phyloP scores from a whole-genome alignment of 2,113 vertebrate species.

The Istiophorus platypterus region DNA sequence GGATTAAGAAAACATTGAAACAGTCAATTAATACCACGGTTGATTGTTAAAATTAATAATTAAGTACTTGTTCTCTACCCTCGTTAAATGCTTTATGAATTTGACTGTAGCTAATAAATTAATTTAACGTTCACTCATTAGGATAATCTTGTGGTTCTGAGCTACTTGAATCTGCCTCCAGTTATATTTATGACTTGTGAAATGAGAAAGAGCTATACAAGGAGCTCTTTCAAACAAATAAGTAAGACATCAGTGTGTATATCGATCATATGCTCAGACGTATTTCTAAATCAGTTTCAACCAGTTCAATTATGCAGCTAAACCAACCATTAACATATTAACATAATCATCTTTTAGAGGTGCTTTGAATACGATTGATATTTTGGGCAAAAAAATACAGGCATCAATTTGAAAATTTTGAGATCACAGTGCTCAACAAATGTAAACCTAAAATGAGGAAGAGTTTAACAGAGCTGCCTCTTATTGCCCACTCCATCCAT shows the following conservation, averaged over 20 bases:
- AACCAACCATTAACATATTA: background rate
- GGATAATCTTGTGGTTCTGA: background rate
- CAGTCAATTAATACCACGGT: background rate
- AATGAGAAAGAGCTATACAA: too few species aligned
- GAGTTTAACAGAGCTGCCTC: background rate
- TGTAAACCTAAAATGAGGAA: background rate
- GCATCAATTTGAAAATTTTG: background rate
- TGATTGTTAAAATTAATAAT: slow-evolving; percentile 1
- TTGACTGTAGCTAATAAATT: background rate
- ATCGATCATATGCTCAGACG: background rate
- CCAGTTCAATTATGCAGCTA: background rate
- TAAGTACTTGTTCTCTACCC: slow-evolving; percentile 1
- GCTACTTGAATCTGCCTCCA: background rate
- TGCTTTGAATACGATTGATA: background rate
- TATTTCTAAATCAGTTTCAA: background rate
- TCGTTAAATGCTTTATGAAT: background rate
- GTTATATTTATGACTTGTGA: background rate
- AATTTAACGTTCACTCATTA: background rate
- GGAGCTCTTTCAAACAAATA: background rate
- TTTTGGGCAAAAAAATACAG: background rate
- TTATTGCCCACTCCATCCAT: background rate
- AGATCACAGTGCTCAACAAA: background rate
- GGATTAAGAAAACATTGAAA: background rate
- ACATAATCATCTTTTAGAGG: background rate
- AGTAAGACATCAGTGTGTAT: background rate